Evolutionary conservation across 2,113 vertebrate species (phyloP).

Genomic region (Pyxicephalus adspersus): DNA sequence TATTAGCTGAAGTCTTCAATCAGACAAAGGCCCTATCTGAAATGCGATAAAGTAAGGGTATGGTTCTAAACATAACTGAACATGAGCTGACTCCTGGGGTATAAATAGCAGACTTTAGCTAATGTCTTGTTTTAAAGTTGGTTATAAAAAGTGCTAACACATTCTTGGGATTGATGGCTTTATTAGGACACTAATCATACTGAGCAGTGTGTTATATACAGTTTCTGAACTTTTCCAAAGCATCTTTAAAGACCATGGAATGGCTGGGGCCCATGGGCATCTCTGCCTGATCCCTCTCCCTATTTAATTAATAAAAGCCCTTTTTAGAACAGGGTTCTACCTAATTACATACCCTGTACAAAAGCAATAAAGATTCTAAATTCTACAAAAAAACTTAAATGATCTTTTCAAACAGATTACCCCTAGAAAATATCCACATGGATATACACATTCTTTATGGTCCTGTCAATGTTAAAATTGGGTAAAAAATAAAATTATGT

Average conservation of each 20-base stretch:
- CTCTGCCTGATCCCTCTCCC: constrained; percentile 9
- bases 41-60: constrained; percentile 67
- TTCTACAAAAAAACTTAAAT: too few relatives aligned
- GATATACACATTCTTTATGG: too few relatives aligned
- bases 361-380: too few relatives aligned
- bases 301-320: background rate
- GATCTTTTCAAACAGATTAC: too few relatives aligned
- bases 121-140: constrained; percentile 67
- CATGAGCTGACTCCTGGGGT: constrained; percentile 64
- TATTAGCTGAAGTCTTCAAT: constrained; percentile 49
- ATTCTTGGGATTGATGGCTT: constrained; percentile 50
- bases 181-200: constrained; percentile 47
- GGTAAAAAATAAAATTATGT: too few relatives aligned
- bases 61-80: constrained; percentile 72
- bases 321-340: too few relatives aligned
- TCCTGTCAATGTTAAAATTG: too few relatives aligned
- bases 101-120: constrained; percentile 71
- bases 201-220: constrained; percentile 17
- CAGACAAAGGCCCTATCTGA: constrained; percentile 67
- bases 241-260: constrained; percentile 17
- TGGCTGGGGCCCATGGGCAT: background rate
- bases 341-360: too few relatives aligned
- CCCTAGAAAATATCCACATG: too few relatives aligned
- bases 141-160: constrained; percentile 59
- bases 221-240: constrained; percentile 9